Conservation (phyloP, 2,113 vertebrate genomes). For the Pelobates fuscus region DNA sequence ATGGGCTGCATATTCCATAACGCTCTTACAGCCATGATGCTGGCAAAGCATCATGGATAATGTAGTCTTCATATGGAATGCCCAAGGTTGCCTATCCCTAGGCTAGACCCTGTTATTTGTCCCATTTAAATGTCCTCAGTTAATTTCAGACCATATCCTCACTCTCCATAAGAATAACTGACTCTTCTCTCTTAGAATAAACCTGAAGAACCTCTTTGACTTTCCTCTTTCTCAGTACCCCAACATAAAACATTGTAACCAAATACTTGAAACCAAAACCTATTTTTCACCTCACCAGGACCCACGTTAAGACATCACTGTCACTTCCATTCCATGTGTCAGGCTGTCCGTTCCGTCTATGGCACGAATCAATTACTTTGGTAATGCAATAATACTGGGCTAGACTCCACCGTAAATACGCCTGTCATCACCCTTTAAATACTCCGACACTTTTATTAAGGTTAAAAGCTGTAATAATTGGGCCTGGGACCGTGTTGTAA, state of each 20-base stretch:
- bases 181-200: no score
- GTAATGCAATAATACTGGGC: constrained; percentile 48
- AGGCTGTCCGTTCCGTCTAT: constrained; percentile 39
- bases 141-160: no score
- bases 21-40: no score
- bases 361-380: constrained; percentile 42
- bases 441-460: constrained; percentile 46
- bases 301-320: constrained; percentile 9
- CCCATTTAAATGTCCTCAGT: no score
- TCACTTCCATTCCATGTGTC: constrained; percentile 39
- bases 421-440: constrained; percentile 49
- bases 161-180: no score
- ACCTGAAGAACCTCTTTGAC: no score
- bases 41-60: no score
- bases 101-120: no score
- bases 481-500: neutral
- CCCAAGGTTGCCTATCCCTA: no score
- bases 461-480: constrained; percentile 39
- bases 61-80: no score
- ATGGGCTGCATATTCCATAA: no score
- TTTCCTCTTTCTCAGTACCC: neutral
- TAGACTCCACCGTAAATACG: constrained; percentile 45
- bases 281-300: neutral
- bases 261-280: neutral
- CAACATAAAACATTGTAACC: neutral